Conservation (phyloP, 2,888 invertebrate genomes). For the Coleophora flavipennella region DNA sequence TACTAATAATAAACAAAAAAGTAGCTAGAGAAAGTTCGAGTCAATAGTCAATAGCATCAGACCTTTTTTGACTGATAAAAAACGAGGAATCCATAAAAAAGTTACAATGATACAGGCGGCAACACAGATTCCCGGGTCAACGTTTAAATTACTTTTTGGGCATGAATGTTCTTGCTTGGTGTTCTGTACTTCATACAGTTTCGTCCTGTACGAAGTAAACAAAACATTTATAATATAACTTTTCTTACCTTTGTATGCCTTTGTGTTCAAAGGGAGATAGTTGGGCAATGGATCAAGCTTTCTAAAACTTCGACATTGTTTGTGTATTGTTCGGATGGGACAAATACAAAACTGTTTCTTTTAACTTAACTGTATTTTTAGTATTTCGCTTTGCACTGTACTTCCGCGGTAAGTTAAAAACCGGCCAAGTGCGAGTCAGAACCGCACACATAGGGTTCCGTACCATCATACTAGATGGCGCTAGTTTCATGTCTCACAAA, state of each 20-base stretch:
- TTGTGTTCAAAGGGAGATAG: constrained; percentile 64
- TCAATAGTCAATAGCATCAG: constrained; percentile 8
- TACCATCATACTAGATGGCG: too few relatives aligned
- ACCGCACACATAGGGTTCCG: too few relatives aligned
- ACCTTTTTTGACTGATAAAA: constrained; percentile 22
- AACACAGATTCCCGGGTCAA: not conserved
- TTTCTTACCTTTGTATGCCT: constrained; percentile 51
- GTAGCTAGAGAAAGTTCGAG: constrained; percentile 30
- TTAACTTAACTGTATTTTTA: constrained; percentile 28
- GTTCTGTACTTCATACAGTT: not conserved
- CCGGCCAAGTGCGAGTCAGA: too few relatives aligned
- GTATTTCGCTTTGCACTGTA: too few relatives aligned
- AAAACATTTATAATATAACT: constrained; percentile 43
- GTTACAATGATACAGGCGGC: constrained; percentile 7
- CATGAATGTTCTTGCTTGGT: not conserved
- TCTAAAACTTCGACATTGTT: constrained; percentile 57
- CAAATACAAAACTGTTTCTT: constrained; percentile 20
- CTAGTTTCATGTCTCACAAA: too few relatives aligned
- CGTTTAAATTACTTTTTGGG: not conserved
- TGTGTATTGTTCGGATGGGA: constrained; percentile 29
- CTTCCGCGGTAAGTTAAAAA: too few relatives aligned
- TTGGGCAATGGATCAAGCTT: constrained; percentile 60
- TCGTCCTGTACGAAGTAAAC: constrained; percentile 14
- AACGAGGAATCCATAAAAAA: constrained; percentile 42
- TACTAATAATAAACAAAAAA: constrained; percentile 29